phyloP scores from a whole-genome alignment of 2,888 invertebrate species.

The Catonia carolina region DNA sequence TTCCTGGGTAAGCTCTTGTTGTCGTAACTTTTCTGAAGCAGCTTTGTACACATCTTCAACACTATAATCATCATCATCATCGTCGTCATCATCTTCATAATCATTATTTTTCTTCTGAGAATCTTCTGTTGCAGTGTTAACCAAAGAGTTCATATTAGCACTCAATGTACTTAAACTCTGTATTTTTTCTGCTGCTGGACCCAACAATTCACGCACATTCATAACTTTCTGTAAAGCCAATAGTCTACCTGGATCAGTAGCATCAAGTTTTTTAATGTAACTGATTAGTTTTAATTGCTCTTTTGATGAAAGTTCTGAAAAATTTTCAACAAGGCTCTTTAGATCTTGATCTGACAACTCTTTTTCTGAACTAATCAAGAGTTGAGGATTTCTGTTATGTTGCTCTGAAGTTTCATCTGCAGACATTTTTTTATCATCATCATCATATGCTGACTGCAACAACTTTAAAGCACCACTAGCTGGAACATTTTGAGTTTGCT shows the following conservation, averaged over 20 bases:
- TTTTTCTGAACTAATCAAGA: constrained; percentile 49
- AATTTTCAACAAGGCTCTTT: constrained; percentile 71
- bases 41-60: constrained; percentile 76
- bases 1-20: too few relatives aligned
- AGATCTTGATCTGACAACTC: constrained; percentile 72
- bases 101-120: constrained; percentile 40
- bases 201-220: neutral
- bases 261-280: constrained; percentile 73
- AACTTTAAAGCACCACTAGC: constrained; percentile 22
- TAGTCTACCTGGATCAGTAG: constrained; percentile 67
- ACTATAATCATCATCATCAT: constrained; percentile 74
- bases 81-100: constrained; percentile 40
- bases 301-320: constrained; percentile 69
- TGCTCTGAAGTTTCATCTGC: neutral
- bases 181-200: constrained; percentile 26
- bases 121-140: constrained; percentile 24
- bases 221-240: constrained; percentile 9
- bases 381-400: neutral
- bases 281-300: constrained; percentile 78
- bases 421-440: constrained; percentile 18
- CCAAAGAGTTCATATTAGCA: constrained; percentile 45
- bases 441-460: constrained; percentile 36
- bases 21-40: constrained; percentile 59
- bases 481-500: neutral
- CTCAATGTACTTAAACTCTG: constrained; percentile 32